Base-by-base conservation (phyloP, 2,888 invertebrate genomes). In the Griposia aprilina region DNA sequence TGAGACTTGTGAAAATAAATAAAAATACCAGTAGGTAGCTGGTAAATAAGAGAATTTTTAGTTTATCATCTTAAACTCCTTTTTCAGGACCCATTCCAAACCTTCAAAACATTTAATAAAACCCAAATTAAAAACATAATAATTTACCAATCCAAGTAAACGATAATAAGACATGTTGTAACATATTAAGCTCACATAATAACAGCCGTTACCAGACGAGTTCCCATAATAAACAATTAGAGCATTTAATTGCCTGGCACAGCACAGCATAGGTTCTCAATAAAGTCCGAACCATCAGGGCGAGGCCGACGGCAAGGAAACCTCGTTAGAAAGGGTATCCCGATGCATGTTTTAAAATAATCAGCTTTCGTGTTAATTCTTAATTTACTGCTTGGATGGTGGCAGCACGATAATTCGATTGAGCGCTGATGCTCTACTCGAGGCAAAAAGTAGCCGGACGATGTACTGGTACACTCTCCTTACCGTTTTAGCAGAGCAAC, bases 321-420 rank as follows among this genome's bases (percentile, higher is more conserved):
- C 90, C 92, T 95, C 94, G 93, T 96, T 96, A 96, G 94, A 95
- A 95, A 94, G 95, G 96, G 94, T 94, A 93, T 92, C 92, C 90
- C 93, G 92, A 94, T 94, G 93, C 94, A 96, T 95, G 96, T 96
- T 97, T 97, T 96, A 96, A 96, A 96, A 96, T 96, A 94, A 96
- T 94, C 94, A 94, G 92, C 90, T 94, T 94, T 92, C 94, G 93
- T 94, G 95, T 93, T 96, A 97, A 96, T 96, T 96, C 95, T 96
- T 96, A 95, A 97, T 97, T 97, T 96, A 94, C 96, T 96, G 97
- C 94, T 93, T 93, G 92, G 96, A 91, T 96, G 96, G 93, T 92
- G 93, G 93, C 93, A 90, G 88, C 91, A 88, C 88, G 91, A 92
- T 95, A 96, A 96, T 93, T 94, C 93, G 95, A 96, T 96, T 94